Evolutionary conservation across 2,113 vertebrate genomes (phyloP), one percentile per base, ranked within the genome.

Genomic region (Neogobius melanostomus): DNA sequence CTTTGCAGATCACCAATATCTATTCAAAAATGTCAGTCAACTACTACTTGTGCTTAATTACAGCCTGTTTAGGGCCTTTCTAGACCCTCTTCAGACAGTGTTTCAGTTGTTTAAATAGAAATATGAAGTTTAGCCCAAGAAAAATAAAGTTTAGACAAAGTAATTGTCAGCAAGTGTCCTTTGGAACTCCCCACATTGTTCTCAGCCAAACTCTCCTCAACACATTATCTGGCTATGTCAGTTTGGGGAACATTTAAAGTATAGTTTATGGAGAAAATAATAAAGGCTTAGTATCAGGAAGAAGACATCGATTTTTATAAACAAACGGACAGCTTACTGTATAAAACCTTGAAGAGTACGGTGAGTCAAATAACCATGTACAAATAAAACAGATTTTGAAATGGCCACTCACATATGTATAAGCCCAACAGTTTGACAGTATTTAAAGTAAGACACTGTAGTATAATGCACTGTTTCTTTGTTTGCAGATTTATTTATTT

Each of bases 401-500:
- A 48, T 70, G 51, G 61, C 68, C 56, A 74, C 56, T 71, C 76
- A 72, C 60, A 48, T 6, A 52, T 68, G 63, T 65, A 68, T 50
- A 74, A 64, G 68, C 84, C 54, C 69, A 76, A 83, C 68, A 73
- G 68, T 88, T 74, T 69, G 72, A 87, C 78, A 80, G 71, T 81
- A 82, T 87, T 79, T 86, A 82, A 74, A 86, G 28, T 88, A 90
- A 84, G 88, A 77, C 85, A 90, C 90, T 92, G 88, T 91, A 87
- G 91, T 91, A 90, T 85, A 86, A 81, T 86, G 87, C 85, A 85
- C 82, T 88, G 83, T 89, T 91, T 82, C 60, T 83, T 77, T 87
- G 83, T 90, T 81, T 82, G 77, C 70, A 72, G 76, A 90, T 16
- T 36, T 36, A 36, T 36, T 36, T 36, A 36, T 36, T 36, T 36